These are phyloP conservation scores for Patella depressa DNA, from an alignment of 2,888 invertebrate species.

Conservation along the genomic window DNA sequence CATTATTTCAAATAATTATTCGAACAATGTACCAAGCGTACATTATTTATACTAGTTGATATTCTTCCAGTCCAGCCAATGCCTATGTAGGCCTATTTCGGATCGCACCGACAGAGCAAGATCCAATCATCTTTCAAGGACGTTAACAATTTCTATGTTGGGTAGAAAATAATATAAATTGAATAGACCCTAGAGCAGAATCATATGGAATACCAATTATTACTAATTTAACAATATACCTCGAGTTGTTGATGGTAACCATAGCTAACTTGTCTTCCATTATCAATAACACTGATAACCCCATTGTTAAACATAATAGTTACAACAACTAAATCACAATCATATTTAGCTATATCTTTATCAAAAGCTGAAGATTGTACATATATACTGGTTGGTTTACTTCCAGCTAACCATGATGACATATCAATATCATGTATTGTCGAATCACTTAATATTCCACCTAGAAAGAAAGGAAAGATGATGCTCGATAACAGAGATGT, in stretches of 20 bases:
- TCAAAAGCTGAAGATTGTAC: slow-evolving; percentile 75
- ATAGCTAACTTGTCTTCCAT: slow-evolving; percentile 77
- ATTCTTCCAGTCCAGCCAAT: too few species aligned
- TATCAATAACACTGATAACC: slow-evolving; percentile 77
- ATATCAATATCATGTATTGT: slow-evolving; percentile 80
- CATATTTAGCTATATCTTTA: slow-evolving; percentile 76
- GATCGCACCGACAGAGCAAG: too few species aligned
- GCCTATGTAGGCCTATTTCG: too few species aligned
- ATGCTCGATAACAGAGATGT: too few species aligned
- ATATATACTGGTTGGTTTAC: slow-evolving; percentile 77
- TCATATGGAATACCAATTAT: not conserved
- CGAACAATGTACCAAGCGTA: too few species aligned
- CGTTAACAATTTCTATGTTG: too few species aligned
- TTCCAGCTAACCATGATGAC: slow-evolving; percentile 78
- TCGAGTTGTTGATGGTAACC: slow-evolving; percentile 81
- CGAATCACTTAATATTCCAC: slow-evolving; percentile 81
- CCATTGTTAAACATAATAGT: slow-evolving; percentile 78
- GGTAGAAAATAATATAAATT: too few species aligned
- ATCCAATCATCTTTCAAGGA: too few species aligned
- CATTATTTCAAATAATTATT: too few species aligned
- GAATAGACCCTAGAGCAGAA: too few species aligned
- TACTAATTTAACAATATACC: slow-evolving; percentile 48
- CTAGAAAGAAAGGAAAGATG: slow-evolving; percentile 54
- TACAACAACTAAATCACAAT: slow-evolving; percentile 78
- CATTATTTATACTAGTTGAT: too few species aligned